Conservation (phyloP, 2,888 invertebrate genomes). For the Podotricha telesiphe region DNA sequence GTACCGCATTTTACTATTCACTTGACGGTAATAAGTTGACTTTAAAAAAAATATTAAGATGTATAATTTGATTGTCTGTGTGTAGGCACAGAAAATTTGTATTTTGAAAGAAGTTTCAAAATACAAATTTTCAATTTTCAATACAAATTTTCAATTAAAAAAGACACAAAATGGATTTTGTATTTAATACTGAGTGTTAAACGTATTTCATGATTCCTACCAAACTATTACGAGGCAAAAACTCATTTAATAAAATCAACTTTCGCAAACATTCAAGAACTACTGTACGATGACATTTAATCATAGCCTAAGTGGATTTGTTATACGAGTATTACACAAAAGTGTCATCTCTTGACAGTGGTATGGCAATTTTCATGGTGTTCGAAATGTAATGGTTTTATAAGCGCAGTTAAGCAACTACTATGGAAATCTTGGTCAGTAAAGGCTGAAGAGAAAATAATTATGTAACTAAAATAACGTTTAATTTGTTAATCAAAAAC, state of each 20-base stretch:
- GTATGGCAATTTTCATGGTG: slow-evolving; percentile 11
- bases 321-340: slow-evolving; percentile 19
- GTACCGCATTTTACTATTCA: too few species aligned
- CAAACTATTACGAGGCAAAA: neutral
- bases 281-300: slow-evolving; percentile 5
- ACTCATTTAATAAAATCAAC: neutral
- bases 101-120: too few species aligned
- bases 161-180: too few species aligned
- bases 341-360: slow-evolving; percentile 3
- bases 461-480: too few species aligned
- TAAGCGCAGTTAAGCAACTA: slow-evolving; percentile 12
- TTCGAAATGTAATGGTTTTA: slow-evolving; percentile 27
- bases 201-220: neutral
- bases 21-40: too few species aligned
- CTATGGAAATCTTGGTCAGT: neutral
- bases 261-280: slow-evolving; percentile 10
- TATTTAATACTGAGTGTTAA: neutral
- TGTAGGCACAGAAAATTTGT: too few species aligned
- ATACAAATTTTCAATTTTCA: too few species aligned
- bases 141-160: too few species aligned
- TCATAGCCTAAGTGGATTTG: slow-evolving; percentile 1
- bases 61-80: too few species aligned
- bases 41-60: too few species aligned
- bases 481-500: too few species aligned
- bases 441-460: neutral